A percentile compares a stretch with the other conserved stretches of the same genome.
Evolutionary conservation across 2,888 invertebrate genomes (phyloP).

Genomic region (Gymnocheta viridis): DNA sequence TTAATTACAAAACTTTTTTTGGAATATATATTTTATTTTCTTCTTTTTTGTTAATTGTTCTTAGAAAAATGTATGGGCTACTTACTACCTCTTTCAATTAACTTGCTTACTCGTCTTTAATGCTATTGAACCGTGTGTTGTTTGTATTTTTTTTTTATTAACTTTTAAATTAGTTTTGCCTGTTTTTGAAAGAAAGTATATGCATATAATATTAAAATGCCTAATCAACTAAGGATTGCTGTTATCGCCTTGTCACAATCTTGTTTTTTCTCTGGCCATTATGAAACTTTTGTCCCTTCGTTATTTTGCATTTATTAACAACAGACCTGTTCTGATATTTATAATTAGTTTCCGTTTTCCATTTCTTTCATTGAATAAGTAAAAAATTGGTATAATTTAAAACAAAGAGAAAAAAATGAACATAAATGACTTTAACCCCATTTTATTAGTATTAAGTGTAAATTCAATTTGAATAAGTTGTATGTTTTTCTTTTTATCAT

Average conservation of each 20-base stretch:
- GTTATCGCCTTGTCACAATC: no score
- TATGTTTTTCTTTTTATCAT: not conserved
- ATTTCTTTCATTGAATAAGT: not conserved
- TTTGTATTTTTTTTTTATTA: no score
- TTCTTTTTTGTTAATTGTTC: not conserved
- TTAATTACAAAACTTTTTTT: constrained; percentile 3
- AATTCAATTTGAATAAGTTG: constrained; percentile 29
- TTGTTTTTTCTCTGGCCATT: no score
- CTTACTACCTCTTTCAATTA: not conserved
- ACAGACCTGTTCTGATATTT: not conserved
- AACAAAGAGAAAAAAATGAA: not conserved
- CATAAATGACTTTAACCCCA: constrained; percentile 3
- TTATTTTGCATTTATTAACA: not conserved
- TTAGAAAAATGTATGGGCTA: not conserved
- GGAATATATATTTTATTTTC: not conserved
- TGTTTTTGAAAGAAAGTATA: no score
- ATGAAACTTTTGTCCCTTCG: no score
- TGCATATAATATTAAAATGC: no score
- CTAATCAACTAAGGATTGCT: no score
- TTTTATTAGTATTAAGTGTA: not conserved
- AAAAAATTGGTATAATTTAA: not conserved
- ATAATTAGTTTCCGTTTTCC: not conserved
- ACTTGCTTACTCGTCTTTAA: no score
- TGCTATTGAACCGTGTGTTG: no score
- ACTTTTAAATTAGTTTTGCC: no score